Conservation (phyloP, 2,888 invertebrate genomes). For the Drosophila setosimentum region DNA sequence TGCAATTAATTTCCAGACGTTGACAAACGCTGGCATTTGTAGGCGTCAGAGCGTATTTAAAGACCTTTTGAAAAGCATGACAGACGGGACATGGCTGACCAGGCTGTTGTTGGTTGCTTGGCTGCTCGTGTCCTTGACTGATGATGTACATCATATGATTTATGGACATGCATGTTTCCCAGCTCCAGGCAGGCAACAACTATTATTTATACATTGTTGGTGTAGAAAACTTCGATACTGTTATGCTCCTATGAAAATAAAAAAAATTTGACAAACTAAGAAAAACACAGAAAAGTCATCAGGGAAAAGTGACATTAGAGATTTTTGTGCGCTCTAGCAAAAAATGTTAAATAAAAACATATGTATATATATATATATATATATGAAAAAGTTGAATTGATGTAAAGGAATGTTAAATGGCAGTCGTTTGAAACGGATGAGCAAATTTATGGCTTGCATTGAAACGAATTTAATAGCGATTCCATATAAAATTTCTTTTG, state of each 20-base stretch:
- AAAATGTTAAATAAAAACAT: conserved; percentile 5
- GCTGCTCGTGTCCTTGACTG: conserved; percentile 45
- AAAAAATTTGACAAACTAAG: neutral
- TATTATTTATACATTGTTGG: conserved; percentile 17
- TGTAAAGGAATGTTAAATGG: conserved; percentile 15
- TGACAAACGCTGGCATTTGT: conserved; percentile 29
- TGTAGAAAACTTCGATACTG: conserved; percentile 3
- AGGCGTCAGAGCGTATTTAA: conserved; percentile 34
- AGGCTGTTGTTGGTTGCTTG: conserved; percentile 8
- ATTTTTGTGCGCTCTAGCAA: conserved; percentile 9
- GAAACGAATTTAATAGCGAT: neutral
- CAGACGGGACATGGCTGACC: neutral
- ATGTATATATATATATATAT: conserved; percentile 1
- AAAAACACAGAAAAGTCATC: conserved; percentile 21
- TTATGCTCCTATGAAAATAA: neutral
- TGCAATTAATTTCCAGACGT: conserved; percentile 41
- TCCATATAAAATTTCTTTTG: neutral
- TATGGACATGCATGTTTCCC: conserved; percentile 31
- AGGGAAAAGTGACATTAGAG: conserved; percentile 12
- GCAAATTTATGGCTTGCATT: neutral
- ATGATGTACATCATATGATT: conserved; percentile 54
- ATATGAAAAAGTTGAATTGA: conserved; percentile 3
- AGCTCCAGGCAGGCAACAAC: conserved; percentile 8
- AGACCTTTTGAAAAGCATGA: conserved; percentile 22
- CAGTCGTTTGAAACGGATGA: conserved; percentile 2